Evolutionary conservation across 2,888 invertebrate species (phyloP).

Genomic region (Neuroscelio doddi): DNA sequence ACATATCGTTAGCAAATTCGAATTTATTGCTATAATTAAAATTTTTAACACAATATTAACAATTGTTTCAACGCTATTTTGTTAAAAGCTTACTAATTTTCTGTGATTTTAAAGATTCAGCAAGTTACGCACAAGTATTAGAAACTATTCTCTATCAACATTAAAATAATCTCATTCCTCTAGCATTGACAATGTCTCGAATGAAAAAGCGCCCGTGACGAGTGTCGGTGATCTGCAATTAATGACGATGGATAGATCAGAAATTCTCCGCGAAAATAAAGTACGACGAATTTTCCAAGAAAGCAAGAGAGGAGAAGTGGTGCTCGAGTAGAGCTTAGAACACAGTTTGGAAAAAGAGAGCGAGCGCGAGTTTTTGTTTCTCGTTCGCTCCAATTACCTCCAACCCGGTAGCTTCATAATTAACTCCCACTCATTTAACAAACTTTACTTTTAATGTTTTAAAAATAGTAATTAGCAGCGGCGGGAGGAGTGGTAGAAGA

Average conservation of each 20-base stretch:
- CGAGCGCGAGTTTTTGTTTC: constrained; percentile 67
- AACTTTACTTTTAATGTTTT: constrained; percentile 73
- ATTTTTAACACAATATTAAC: too few species aligned
- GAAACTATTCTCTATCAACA: too few species aligned
- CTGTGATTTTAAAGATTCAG: too few species aligned
- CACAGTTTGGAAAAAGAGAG: constrained; percentile 42
- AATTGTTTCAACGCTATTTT: too few species aligned
- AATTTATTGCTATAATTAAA: too few species aligned
- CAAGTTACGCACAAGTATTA: too few species aligned
- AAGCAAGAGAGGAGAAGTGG: constrained; percentile 23
- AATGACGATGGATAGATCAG: constrained; percentile 64
- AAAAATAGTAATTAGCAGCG: constrained; percentile 72
- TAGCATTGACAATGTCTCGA: constrained; percentile 67
- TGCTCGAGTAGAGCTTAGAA: constrained; percentile 38
- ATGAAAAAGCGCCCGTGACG: constrained; percentile 64
- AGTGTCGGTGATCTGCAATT: constrained; percentile 59
- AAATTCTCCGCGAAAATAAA: constrained; percentile 66
- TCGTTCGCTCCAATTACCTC: constrained; percentile 72
- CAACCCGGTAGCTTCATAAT: constrained; percentile 70
- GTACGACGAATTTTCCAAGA: constrained; percentile 44
- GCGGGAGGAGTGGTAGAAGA: constrained; percentile 58
- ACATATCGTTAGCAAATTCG: too few species aligned
- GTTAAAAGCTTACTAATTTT: too few species aligned
- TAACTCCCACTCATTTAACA: constrained; percentile 72
- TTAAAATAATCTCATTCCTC: too few species aligned